Evolutionary conservation across 2,113 vertebrate genomes (phyloP).

Genomic region (Oryzias melastigma): DNA sequence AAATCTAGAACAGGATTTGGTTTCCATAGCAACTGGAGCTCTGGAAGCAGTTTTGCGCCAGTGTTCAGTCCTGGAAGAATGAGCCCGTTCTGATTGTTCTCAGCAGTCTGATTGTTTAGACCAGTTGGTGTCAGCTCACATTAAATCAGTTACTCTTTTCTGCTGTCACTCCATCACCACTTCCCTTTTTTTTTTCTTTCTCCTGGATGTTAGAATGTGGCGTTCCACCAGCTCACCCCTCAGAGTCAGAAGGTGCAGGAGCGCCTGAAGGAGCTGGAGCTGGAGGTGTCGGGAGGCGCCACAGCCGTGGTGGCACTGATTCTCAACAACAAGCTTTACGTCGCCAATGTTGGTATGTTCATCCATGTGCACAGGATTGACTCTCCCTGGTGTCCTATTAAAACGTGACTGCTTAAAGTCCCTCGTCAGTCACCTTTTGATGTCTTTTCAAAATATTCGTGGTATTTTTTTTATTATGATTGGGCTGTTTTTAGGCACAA

Average conservation of each 20-base stretch:
- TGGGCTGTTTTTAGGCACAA: too few species aligned
- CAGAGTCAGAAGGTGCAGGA: constrained; percentile 94
- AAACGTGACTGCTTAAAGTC: too few species aligned
- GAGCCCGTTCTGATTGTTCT: constrained; percentile 27
- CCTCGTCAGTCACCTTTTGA: too few species aligned
- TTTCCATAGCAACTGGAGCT: constrained; percentile 38
- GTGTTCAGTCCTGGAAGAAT: constrained; percentile 18
- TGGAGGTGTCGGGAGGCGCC: constrained; percentile 92
- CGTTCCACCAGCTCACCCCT: constrained; percentile 84
- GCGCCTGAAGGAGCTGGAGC: constrained; percentile 86
- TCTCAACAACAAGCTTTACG: constrained; percentile 91
- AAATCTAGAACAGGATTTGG: constrained; percentile 1
- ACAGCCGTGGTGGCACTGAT: constrained; percentile 92
- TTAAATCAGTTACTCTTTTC: neutral
- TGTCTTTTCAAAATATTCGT: too few species aligned
- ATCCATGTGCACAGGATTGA: neutral
- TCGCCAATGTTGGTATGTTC: constrained; percentile 91
- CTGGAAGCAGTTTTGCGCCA: constrained; percentile 5
- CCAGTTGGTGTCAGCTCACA: constrained; percentile 1
- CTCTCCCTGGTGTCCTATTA: too few species aligned
- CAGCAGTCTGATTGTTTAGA: constrained; percentile 30
- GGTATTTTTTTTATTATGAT: too few species aligned
- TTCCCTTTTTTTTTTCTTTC: too few species aligned
- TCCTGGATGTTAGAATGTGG: constrained; percentile 73
- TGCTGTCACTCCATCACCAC: neutral